Base-by-base conservation (phyloP, 2,888 invertebrate species). In the Blera fallax region DNA sequence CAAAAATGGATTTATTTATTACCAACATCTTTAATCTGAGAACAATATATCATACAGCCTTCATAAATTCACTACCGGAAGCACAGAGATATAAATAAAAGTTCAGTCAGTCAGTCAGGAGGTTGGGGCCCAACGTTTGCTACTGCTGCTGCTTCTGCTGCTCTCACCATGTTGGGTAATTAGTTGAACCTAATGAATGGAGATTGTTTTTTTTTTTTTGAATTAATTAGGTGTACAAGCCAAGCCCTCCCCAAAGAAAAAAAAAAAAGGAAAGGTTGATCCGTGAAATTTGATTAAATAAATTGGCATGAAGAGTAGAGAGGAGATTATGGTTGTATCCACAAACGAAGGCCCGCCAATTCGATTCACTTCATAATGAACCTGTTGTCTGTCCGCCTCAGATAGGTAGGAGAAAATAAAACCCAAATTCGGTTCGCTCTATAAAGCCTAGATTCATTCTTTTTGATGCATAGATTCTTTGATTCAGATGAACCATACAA, bases 1-100 rank as follows among this genome's bases (percentile, higher is more conserved):
- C 48, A 64, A 62, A 74, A 74, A 80, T 70, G 74, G 80, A 84
- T 84, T 76, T 80, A 81, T 85, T 85, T 85, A 85, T 85, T 85
- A 81, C 85, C 50, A 74, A 69, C 79, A 79, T 78, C 67, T 74
- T 78, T 81, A 72, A 77, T 85, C 72, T 34, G 52, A 27, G 77
- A 85, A 81, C 85, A 85, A 85, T 85, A 77, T 81, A 62, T 81
- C 77, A 80, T 76, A 60, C 45, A 60, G 72, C 72, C 76, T 72
- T 76, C 70, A 77, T 67, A 76, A 84, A 80, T 80, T 72, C 54
- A 80, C 67, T 72, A 81, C 70, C 76, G 85, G 85, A 81, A 80
- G 79, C 70, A n/a, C 70, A 54, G 78, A 83, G 40, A 78, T 69
- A 58, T 56, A 82, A 34, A 27, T 16, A 62, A 6, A 60, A 27